phyloP scores from a whole-genome alignment of 2,888 invertebrate genomes.

The Leptura quadrifasciata region DNA sequence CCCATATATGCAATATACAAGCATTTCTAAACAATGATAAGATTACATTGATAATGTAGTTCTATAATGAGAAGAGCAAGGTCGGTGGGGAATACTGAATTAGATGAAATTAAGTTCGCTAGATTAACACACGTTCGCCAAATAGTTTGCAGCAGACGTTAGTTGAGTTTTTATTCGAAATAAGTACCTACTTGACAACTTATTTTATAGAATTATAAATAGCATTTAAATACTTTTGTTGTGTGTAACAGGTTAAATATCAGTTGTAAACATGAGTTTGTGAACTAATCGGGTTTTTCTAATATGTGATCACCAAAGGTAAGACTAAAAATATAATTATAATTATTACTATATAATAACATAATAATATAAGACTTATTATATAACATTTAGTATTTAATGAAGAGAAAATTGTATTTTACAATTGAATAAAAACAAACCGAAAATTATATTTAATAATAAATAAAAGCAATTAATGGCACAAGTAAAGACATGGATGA shows the following conservation, averaged over 20 bases:
- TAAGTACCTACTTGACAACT: slow-evolving; percentile 37
- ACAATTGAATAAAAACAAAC: no score
- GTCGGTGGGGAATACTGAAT: slow-evolving; percentile 63
- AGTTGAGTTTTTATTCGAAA: slow-evolving; percentile 31
- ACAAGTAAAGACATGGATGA: no score
- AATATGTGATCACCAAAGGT: background rate
- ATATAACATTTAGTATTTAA: no score
- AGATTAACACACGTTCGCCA: slow-evolving; percentile 56
- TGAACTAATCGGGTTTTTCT: slow-evolving; percentile 1
- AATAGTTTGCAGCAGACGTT: slow-evolving; percentile 39
- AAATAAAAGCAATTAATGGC: no score
- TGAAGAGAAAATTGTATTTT: background rate
- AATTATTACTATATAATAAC: background rate
- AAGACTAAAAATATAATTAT: background rate
- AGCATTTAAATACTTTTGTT: slow-evolving; percentile 22
- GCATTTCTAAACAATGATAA: slow-evolving; percentile 69
- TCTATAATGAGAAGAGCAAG: slow-evolving; percentile 65
- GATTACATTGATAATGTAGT: slow-evolving; percentile 67
- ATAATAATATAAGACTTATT: background rate
- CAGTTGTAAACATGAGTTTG: slow-evolving; percentile 15
- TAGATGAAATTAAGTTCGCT: slow-evolving; percentile 62
- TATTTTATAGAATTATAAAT: slow-evolving; percentile 23
- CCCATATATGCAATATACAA: slow-evolving; percentile 43
- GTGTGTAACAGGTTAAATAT: slow-evolving; percentile 15
- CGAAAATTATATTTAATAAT: no score